These are phyloP conservation scores for Umimayanthus kanabou DNA, from an alignment of 92 coral and sea anemone genomes.

Conservation along the genomic window DNA sequence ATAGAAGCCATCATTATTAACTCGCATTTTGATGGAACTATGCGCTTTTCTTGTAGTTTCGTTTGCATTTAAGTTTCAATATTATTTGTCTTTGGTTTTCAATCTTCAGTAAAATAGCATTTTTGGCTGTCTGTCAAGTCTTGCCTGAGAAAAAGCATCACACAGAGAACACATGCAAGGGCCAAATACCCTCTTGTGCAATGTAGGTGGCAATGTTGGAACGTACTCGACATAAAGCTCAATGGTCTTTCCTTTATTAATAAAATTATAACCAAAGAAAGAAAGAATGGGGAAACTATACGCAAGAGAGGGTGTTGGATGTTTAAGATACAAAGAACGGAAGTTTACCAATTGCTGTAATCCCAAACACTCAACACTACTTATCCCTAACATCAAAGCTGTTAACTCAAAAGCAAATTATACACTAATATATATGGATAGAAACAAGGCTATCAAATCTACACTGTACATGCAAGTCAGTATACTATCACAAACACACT, in stretches of 20 bases:
- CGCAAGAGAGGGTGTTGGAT: background rate
- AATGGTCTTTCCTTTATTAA: background rate
- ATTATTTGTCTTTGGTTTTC: background rate
- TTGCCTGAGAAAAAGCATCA: constrained; percentile 2
- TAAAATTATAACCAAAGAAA: background rate
- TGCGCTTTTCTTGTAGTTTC: too few species aligned
- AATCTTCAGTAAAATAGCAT: background rate
- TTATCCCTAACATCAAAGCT: constrained; percentile 22
- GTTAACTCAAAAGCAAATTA: constrained; percentile 6
- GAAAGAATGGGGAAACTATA: background rate
- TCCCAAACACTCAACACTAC: constrained; percentile 43
- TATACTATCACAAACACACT: background rate
- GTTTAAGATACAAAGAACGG: constrained; percentile 25
- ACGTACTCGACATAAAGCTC: background rate
- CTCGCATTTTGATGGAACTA: background rate
- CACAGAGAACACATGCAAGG: background rate
- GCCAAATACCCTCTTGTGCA: background rate
- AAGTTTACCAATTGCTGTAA: constrained; percentile 40
- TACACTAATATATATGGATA: background rate
- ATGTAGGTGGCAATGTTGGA: background rate
- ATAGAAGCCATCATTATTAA: background rate
- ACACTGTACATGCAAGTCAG: background rate
- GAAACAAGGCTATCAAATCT: background rate
- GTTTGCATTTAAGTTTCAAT: background rate
- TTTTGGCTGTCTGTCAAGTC: constrained; percentile 35